phyloP scores from a whole-genome alignment of 2,888 invertebrate species.

The Neuroscelio doddi region DNA sequence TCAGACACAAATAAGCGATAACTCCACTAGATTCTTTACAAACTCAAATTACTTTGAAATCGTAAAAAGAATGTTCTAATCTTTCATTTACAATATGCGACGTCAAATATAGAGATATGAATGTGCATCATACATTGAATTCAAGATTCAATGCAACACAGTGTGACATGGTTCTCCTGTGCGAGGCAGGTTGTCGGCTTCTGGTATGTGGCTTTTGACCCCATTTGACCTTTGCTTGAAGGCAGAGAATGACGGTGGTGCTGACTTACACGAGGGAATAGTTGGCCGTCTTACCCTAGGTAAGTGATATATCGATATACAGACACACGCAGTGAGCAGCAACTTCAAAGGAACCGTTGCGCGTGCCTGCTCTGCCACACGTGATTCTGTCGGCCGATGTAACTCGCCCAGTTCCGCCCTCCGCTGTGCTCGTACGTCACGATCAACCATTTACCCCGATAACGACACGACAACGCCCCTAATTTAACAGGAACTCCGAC shows the following conservation, averaged over 20 bases:
- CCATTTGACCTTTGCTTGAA: constrained; percentile 48
- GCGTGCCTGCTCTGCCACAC: constrained; percentile 41
- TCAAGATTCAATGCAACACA: not conserved
- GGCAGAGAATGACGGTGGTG: constrained; percentile 20
- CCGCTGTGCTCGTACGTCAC: constrained; percentile 46
- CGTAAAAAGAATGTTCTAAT: no score
- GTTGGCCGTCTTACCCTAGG: constrained; percentile 49
- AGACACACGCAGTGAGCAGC: constrained; percentile 47
- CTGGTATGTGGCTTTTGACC: constrained; percentile 52
- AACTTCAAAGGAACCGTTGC: constrained; percentile 53
- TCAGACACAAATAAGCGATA: not conserved
- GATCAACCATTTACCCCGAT: constrained; percentile 47
- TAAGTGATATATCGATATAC: constrained; percentile 57
- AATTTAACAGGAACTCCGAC: constrained; percentile 49
- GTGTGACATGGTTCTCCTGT: constrained; percentile 3
- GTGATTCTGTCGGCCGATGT: constrained; percentile 49
- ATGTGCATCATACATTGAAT: no score
- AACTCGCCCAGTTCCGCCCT: constrained; percentile 49
- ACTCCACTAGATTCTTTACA: not conserved
- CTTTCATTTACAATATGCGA: no score
- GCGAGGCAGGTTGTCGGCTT: constrained; percentile 2
- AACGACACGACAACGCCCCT: constrained; percentile 49
- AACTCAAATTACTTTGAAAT: not conserved
- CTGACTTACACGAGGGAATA: constrained; percentile 41
- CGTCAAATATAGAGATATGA: no score